Evolutionary conservation across 2,113 vertebrate species (phyloP), one percentile per base, ranked within the genome.

Genomic region (Corythornis madagascariensis): DNA sequence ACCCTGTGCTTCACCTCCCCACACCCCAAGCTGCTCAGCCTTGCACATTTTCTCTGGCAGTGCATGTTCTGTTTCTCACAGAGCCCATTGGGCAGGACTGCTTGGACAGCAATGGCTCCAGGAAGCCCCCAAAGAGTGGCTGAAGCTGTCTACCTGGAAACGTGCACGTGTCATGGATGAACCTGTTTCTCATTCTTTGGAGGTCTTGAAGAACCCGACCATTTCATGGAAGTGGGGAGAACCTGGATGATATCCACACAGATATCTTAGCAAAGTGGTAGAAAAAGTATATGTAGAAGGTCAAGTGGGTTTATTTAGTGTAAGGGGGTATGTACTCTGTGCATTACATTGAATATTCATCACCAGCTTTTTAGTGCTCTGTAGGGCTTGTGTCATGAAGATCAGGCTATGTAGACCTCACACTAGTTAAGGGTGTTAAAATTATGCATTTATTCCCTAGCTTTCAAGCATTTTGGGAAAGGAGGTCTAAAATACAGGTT

Each of bases 81-180:
- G 29, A 87, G 72, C 80, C 59, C 2, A 1, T 64, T 33, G 60
- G 53, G 60, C 60, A 63, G 4, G 21, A 6, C 69, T 63, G n/a
- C 50, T 43, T 6, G 14, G 61, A 19, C 38, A 77, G 83, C 35
- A 3, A 16, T 3, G 63, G 66, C 71, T 59, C 19, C 0, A 0
- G 55, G 57, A 43, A 77, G 18, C 40, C 81, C 61, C 28, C 8
- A 48, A 64, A 65, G 61, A 56, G n/a, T 0, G 3, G 64, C 67
- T 72, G 56, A 69, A 53, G 7, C 1, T 0, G 11, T 40, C 87
- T 65, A 40, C 82, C 71, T 50, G 48, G 48, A 47, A 55, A 28
- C n/a, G 52, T 8, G 14, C 2, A 0, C 6, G 6, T 67, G 55
- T 70, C 0, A 0, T 6, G 16, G 6, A 14, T 7, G 40, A 88